Evolutionary conservation across 1,140 invertebrate genomes (phyloP).

Genomic region (Cyclina sinensis): DNA sequence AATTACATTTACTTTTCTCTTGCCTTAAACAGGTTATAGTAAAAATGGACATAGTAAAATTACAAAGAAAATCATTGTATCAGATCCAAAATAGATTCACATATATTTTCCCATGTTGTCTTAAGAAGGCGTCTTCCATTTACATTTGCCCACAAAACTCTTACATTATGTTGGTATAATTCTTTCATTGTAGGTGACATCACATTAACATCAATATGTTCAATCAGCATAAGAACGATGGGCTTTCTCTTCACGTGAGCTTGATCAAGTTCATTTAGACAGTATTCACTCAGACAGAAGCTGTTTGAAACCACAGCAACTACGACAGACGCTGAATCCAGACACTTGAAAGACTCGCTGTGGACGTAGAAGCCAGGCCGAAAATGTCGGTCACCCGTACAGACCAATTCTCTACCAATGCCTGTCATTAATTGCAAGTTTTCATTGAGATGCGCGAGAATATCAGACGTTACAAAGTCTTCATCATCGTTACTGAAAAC

Average conservation of each 20-base stretch:
- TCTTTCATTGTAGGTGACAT: conserved; percentile 8
- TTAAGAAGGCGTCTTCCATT: neutral
- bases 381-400: conserved; percentile 6
- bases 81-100: neutral
- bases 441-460: neutral
- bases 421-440: neutral
- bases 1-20: too few species aligned
- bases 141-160: neutral
- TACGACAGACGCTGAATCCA: neutral
- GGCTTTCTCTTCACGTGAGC: neutral
- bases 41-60: too few species aligned
- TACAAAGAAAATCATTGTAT: neutral
- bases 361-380: neutral
- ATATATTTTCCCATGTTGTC: conserved; percentile 33
- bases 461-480: neutral
- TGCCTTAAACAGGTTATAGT: too few species aligned
- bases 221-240: conserved; percentile 8
- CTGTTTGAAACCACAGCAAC: neutral
- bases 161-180: neutral
- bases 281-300: neutral
- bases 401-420: conserved; percentile 10
- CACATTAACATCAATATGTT: neutral
- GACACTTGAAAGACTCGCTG: neutral
- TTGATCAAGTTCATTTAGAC: conserved; percentile 7
- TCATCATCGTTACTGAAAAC: conserved; percentile 23